Evolutionary conservation across 2,113 vertebrate genomes (phyloP).

Genomic region (Micromys minutus): DNA sequence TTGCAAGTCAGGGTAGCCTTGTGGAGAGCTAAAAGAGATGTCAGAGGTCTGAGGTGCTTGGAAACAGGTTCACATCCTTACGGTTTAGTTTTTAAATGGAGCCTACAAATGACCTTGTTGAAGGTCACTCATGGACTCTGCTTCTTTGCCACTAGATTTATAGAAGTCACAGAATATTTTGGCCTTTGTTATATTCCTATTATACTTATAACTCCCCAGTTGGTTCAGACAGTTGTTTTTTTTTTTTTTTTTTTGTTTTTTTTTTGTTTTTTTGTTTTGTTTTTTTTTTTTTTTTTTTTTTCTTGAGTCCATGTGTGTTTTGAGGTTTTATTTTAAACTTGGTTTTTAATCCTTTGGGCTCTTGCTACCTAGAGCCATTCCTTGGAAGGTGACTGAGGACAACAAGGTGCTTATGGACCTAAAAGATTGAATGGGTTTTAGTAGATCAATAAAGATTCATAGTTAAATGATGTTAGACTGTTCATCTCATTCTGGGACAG

Average conservation of each 20-base stretch:
- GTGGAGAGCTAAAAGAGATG: accelerated
- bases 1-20: background rate
- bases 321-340: background rate
- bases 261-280: too few species aligned
- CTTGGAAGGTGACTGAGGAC: background rate
- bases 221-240: background rate
- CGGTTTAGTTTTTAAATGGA: background rate
- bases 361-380: background rate
- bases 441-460: background rate
- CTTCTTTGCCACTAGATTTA: background rate
- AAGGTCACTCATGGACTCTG: slow-evolving; percentile 44
- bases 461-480: too few species aligned
- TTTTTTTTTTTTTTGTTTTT: too few species aligned
- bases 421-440: background rate
- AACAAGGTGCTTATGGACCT: background rate
- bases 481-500: background rate
- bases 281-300: too few species aligned
- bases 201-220: background rate
- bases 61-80: background rate
- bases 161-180: background rate
- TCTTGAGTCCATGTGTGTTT: background rate
- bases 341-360: background rate
- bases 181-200: background rate
- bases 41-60: background rate
- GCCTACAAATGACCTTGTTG: background rate